Percentiles rank a stretch among this genome's conserved stretches.
Evolutionary conservation across 2,888 invertebrate genomes (phyloP).

Genomic region (Trichogramma evanescens): DNA sequence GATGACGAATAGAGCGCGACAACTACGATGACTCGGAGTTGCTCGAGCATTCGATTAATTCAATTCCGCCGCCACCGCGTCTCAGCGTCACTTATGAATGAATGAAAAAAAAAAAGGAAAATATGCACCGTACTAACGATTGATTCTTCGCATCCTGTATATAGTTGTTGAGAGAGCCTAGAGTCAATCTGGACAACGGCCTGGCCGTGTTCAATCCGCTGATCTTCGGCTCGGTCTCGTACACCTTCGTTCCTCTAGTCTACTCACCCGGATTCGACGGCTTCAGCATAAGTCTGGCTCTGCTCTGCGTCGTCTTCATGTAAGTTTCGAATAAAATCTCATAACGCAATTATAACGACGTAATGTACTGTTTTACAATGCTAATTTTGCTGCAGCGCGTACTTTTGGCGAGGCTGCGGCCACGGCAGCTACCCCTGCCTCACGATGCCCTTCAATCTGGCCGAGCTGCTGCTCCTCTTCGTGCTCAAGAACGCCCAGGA

Average conservation of each 20-base stretch:
- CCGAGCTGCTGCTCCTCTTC: slow-evolving; percentile 39
- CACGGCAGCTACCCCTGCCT: slow-evolving; percentile 37
- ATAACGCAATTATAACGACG: too few relatives aligned
- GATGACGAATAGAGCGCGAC: too few relatives aligned
- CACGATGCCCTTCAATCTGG: slow-evolving; percentile 44
- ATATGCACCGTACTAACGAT: not conserved
- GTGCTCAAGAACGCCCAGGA: slow-evolving; percentile 26
- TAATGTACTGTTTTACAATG: not conserved
- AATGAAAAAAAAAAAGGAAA: too few relatives aligned
- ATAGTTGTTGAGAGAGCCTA: slow-evolving; percentile 32
- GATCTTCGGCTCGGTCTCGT: slow-evolving; percentile 37
- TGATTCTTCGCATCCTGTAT: not conserved
- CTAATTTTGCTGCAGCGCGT: slow-evolving; percentile 33
- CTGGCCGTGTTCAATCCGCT: slow-evolving; percentile 41
- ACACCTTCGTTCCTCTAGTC: slow-evolving; percentile 28
- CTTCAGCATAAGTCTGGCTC: slow-evolving; percentile 30
- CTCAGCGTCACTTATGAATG: too few relatives aligned
- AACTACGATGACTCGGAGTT: too few relatives aligned
- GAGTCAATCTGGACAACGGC: slow-evolving; percentile 34
- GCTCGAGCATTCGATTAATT: too few relatives aligned
- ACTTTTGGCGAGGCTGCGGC: slow-evolving; percentile 35
- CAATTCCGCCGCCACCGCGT: too few relatives aligned
- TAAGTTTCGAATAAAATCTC: too few relatives aligned
- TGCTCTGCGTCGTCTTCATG: slow-evolving; percentile 36
- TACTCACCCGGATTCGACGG: slow-evolving; percentile 33